These are phyloP conservation scores for Lasioglossum morio DNA, from an alignment of 2,888 invertebrate genomes.

Conservation along the genomic window DNA sequence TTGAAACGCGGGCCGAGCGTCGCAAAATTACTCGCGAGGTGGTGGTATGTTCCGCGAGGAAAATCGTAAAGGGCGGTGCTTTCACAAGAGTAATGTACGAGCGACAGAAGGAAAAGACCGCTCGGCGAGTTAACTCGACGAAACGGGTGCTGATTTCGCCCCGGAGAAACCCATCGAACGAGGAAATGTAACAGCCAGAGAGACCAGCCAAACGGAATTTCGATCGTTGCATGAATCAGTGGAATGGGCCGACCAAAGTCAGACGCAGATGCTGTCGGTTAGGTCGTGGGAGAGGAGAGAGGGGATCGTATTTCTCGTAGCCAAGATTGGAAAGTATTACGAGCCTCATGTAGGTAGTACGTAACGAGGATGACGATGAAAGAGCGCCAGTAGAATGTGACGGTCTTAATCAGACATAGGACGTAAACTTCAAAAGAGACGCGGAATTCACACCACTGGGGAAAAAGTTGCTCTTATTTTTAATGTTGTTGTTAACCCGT, in stretches of 20 bases:
- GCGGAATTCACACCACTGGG: background rate
- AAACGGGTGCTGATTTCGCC: conserved; percentile 3
- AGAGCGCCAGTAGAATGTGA: background rate
- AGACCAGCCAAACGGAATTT: background rate
- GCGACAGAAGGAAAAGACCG: conserved; percentile 14
- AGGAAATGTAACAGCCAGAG: background rate
- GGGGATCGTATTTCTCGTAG: background rate
- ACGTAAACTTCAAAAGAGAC: background rate
- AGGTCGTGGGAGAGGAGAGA: background rate
- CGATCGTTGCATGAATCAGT: conserved; percentile 7
- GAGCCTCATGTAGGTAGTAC: background rate
- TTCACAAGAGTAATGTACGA: conserved; percentile 42
- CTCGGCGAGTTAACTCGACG: conserved; percentile 10
- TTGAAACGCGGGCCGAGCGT: background rate
- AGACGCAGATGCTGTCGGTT: background rate
- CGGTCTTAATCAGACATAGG: background rate
- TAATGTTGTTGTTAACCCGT: background rate
- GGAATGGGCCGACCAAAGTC: conserved; percentile 9
- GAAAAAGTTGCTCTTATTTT: background rate
- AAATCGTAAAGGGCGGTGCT: conserved; percentile 15
- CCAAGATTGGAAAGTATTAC: background rate
- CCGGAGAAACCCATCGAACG: conserved; percentile 7
- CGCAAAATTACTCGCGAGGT: background rate
- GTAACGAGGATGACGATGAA: background rate
- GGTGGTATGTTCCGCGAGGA: background rate